These are phyloP conservation scores for Hemitrygon akajei DNA, from an alignment of 2,797 vertebrate genomes.

Conservation along the genomic window DNA sequence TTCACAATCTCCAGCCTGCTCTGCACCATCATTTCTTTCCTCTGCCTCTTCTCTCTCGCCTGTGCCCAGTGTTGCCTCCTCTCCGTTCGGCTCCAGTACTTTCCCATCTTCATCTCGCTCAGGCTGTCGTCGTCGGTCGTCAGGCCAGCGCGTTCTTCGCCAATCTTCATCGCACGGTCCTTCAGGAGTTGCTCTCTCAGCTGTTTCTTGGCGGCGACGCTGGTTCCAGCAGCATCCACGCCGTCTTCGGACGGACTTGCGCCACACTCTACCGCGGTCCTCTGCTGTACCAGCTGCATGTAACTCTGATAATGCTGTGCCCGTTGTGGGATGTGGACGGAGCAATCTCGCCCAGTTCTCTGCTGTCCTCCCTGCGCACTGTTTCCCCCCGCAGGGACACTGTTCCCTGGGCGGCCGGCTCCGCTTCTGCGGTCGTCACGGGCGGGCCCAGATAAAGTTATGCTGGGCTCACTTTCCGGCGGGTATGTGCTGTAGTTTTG, in stretches of 20 bases:
- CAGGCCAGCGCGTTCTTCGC: constrained; percentile 60
- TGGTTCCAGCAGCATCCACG: rapidly evolving
- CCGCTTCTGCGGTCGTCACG: background rate
- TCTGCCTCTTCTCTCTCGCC: constrained; percentile 55
- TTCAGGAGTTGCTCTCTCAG: constrained; percentile 58
- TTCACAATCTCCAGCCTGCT: constrained; percentile 40
- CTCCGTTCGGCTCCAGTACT: constrained; percentile 66
- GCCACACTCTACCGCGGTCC: background rate
- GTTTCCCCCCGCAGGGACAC: background rate
- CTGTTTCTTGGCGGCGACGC: background rate
- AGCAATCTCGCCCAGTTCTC: too few species aligned
- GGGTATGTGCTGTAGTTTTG: background rate
- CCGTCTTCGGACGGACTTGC: background rate
- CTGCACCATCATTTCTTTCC: background rate
- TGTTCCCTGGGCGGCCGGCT: background rate
- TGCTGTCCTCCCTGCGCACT: rapidly evolving
- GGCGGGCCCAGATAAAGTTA: background rate
- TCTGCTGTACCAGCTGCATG: background rate
- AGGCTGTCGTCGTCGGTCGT: constrained; percentile 63
- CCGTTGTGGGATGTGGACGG: rapidly evolving
- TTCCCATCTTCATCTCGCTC: constrained; percentile 56
- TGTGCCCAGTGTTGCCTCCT: constrained; percentile 62
- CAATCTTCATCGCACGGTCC: constrained; percentile 57
- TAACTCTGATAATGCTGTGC: rapidly evolving
- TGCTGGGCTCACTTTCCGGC: background rate